Conservation (phyloP, 2,113 vertebrate genomes). For the Menidia beryllina region DNA sequence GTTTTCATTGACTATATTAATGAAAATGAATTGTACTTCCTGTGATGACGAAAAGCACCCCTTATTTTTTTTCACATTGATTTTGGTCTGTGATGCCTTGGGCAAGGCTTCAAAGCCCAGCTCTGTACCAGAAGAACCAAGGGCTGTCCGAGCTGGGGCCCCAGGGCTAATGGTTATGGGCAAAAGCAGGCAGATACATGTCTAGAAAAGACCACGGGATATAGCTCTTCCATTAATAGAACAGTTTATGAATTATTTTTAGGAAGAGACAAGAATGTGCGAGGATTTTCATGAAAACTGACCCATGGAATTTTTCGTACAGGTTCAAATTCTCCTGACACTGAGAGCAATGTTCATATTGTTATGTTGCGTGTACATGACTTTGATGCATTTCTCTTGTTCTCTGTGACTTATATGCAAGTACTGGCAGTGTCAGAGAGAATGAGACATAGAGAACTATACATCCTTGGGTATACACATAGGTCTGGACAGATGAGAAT, state of each 20-base stretch:
- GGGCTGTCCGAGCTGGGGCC: slow-evolving; percentile 26
- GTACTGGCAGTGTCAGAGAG: slow-evolving; percentile 21
- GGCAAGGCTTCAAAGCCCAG: slow-evolving; percentile 42
- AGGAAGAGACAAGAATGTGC: slow-evolving; percentile 16
- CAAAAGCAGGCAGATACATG: slow-evolving; percentile 22
- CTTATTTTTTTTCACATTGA: slow-evolving; percentile 38
- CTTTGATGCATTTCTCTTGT: slow-evolving; percentile 53
- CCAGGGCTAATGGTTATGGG: slow-evolving; percentile 35
- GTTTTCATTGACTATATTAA: background rate
- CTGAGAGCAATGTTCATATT: slow-evolving; percentile 12
- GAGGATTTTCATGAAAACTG: slow-evolving; percentile 48
- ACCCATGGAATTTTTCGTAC: slow-evolving; percentile 52
- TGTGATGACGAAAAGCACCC: slow-evolving; percentile 5
- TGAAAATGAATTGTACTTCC: slow-evolving; percentile 25
- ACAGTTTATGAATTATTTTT: slow-evolving; percentile 31
- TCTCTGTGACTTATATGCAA: background rate
- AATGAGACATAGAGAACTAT: background rate
- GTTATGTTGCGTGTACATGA: slow-evolving; percentile 8
- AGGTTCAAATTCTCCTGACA: slow-evolving; percentile 46
- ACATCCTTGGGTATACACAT: background rate
- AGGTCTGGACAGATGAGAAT: background rate
- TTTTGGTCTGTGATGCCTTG: slow-evolving; percentile 43
- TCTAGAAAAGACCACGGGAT: slow-evolving; percentile 9
- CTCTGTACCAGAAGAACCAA: slow-evolving; percentile 17
- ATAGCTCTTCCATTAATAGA: slow-evolving; percentile 53